Percentiles rank a stretch among this genome's conserved stretches.
These are phyloP conservation scores for Brachionus koreanus DNA, from an alignment of 1,140 invertebrate genomes.

Conservation along the genomic window DNA sequence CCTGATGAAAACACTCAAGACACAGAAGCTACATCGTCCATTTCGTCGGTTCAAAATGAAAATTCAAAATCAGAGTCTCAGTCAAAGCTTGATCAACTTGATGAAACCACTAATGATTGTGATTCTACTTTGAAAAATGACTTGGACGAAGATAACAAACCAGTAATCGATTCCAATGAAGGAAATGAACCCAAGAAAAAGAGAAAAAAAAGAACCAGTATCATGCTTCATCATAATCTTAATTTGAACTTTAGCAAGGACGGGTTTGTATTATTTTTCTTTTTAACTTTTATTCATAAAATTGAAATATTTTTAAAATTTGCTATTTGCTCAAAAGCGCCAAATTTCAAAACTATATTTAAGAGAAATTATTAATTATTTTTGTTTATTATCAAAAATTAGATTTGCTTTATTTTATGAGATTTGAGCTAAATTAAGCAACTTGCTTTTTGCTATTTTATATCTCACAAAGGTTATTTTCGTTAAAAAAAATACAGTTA, in stretches of 20 bases:
- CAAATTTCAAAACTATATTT: too few relatives aligned
- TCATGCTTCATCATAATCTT: constrained; percentile 24
- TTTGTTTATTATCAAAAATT: too few relatives aligned
- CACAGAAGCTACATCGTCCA: background rate
- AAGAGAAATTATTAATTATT: too few relatives aligned
- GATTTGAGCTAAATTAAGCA: too few relatives aligned
- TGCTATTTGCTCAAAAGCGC: too few relatives aligned
- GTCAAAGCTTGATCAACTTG: background rate
- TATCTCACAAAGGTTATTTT: too few relatives aligned
- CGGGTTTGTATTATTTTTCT: background rate
- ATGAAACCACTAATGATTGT: constrained; percentile 2
- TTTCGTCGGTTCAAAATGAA: background rate
- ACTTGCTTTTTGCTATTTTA: too few relatives aligned
- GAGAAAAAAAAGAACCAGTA: background rate
- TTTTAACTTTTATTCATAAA: background rate
- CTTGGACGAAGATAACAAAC: background rate
- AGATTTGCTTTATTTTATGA: too few relatives aligned
- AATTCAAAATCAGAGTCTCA: background rate
- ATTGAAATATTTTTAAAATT: background rate
- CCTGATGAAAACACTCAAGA: background rate
- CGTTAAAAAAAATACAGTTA: too few relatives aligned
- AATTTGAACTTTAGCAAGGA: background rate
- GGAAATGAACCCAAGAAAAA: background rate
- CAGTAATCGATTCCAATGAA: background rate
- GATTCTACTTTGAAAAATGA: background rate